A percentile compares a stretch with the other conserved stretches of the same genome.
phyloP scores from a whole-genome alignment of 64 coral and sea anemone species.

The Orbicella faveolata region DNA sequence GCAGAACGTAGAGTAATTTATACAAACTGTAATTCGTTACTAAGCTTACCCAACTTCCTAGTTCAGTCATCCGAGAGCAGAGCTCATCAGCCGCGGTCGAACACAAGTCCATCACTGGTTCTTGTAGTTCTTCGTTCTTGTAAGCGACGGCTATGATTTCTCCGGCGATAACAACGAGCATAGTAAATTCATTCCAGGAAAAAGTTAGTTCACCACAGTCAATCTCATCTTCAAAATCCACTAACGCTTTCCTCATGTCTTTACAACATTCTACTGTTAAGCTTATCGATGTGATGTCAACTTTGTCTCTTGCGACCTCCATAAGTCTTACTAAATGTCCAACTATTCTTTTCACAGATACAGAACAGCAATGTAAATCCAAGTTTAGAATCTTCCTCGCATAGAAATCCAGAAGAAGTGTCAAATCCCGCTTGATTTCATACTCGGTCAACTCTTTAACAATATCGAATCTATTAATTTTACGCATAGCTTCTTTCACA shows the following conservation, averaged over 20 bases:
- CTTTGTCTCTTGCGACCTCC: not conserved
- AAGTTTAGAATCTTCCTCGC: not conserved
- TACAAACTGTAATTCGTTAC: not conserved
- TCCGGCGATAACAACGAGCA: constrained; percentile 7
- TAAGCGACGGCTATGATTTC: not conserved
- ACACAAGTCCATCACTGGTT: not conserved
- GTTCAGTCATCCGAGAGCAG: not conserved
- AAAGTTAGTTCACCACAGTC: not conserved
- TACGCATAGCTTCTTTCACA: not conserved
- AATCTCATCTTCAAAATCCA: not conserved
- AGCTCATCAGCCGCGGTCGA: constrained; percentile 13
- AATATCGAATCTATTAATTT: not conserved
- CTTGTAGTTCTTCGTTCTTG: not conserved
- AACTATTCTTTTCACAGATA: not conserved
- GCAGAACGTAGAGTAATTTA: not conserved
- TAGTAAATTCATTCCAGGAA: constrained; percentile 30
- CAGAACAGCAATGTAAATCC: not conserved
- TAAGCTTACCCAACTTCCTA: constrained; percentile 23
- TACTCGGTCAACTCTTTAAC: not conserved
- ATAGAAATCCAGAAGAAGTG: constrained; percentile 20
- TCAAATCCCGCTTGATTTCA: constrained; percentile 9
- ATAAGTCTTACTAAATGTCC: constrained; percentile 11
- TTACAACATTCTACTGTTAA: not conserved
- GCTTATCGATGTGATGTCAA: not conserved
- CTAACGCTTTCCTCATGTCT: not conserved